Evolutionary conservation across 2,113 vertebrate genomes (phyloP).

Genomic region (Eonycteris spelaea): DNA sequence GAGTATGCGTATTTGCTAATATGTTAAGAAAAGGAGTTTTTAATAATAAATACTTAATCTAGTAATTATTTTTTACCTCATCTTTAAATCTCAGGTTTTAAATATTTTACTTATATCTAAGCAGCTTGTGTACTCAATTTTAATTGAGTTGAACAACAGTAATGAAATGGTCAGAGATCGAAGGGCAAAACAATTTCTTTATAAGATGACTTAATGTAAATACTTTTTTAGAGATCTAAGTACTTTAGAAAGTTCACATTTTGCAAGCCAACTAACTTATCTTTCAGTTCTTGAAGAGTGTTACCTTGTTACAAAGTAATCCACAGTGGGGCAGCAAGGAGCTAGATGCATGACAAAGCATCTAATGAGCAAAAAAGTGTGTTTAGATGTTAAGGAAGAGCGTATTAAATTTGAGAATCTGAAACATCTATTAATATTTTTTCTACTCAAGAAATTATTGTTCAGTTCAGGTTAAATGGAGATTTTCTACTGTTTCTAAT

Average conservation of each 20-base stretch:
- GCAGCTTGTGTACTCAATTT: conserved; percentile 7
- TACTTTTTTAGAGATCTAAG: neutral
- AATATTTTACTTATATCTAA: neutral
- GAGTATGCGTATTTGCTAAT: neutral
- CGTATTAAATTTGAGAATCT: neutral
- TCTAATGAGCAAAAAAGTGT: neutral
- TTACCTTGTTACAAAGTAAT: conserved; percentile 6
- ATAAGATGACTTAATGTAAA: neutral
- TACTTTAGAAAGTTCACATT: neutral
- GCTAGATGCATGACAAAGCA: neutral
- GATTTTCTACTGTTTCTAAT: neutral
- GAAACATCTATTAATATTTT: neutral
- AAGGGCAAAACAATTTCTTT: neutral
- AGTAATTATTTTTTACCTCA: conserved; percentile 11
- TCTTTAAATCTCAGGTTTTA: conserved; percentile 37
- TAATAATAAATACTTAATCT: neutral
- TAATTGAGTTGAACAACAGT: neutral
- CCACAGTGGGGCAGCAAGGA: conserved; percentile 27
- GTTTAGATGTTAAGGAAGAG: neutral
- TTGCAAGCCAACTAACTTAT: neutral
- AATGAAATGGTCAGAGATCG: neutral
- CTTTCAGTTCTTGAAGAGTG: neutral
- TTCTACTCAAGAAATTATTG: neutral
- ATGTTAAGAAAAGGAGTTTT: neutral
- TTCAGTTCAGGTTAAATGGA: neutral